Evolutionary conservation across 2,113 vertebrate genomes (phyloP).

Genomic region (Glareola pratincola): DNA sequence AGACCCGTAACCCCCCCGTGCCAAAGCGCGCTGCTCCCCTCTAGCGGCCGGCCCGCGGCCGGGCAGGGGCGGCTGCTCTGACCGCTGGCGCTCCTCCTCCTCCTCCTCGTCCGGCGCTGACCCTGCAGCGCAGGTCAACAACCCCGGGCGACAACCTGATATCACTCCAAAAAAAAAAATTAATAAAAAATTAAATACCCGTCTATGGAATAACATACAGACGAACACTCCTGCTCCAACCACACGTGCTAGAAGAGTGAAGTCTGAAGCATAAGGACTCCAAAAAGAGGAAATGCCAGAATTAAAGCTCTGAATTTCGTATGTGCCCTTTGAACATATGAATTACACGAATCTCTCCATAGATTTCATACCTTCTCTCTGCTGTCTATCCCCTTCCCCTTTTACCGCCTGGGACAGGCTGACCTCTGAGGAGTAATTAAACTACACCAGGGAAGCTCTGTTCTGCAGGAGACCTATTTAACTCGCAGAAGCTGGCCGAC

Average conservation of each 20-base stretch:
- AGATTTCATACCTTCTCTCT: neutral
- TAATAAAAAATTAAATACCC: fast-evolving
- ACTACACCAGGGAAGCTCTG: neutral
- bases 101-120: neutral
- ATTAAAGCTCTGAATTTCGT: neutral
- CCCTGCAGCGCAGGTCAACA: neutral
- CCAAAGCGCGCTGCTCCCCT: neutral
- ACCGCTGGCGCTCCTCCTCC: neutral
- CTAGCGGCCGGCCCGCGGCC: neutral
- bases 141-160: neutral
- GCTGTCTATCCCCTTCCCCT: neutral
- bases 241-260: neutral
- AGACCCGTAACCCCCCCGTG: neutral
- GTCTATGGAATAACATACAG: fast-evolving
- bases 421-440: neutral
- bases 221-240: neutral
- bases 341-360: neutral
- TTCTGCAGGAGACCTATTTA: neutral
- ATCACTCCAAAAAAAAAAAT: too few relatives aligned
- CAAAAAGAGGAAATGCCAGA: neutral
- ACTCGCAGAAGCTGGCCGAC: fast-evolving
- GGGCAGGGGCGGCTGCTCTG: neutral
- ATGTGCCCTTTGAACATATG: fast-evolving
- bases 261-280: neutral
- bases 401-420: neutral